phyloP scores from a whole-genome alignment of 92 coral and sea anemone species.

The Chrysogorgia sp. region DNA sequence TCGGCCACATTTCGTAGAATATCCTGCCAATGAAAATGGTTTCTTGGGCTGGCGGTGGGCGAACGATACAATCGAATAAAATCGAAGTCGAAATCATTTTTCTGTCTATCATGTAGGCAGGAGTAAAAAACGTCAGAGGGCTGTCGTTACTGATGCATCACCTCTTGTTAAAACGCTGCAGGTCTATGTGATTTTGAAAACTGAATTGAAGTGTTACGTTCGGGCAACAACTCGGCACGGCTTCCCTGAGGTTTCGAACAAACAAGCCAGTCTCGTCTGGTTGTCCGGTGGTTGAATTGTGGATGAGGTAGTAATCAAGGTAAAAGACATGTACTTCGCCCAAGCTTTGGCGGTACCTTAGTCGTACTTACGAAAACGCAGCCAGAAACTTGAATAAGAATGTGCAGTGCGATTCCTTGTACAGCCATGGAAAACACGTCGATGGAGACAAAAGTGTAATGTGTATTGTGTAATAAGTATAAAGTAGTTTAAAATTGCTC shows the following conservation, averaged over 20 bases:
- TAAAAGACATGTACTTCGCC: no score
- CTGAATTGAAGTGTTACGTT: not conserved
- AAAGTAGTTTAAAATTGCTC: no score
- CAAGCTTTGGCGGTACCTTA: no score
- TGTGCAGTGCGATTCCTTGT: no score
- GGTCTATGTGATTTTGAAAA: not conserved
- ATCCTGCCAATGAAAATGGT: slow-evolving; percentile 25
- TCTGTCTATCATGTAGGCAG: not conserved
- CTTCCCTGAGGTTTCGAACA: not conserved
- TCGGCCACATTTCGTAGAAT: slow-evolving; percentile 24
- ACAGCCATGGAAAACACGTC: no score
- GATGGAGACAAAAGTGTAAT: no score
- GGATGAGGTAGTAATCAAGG: not conserved
- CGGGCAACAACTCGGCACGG: not conserved
- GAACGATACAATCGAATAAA: slow-evolving; percentile 14
- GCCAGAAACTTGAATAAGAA: no score
- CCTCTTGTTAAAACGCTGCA: no score
- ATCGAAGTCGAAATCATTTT: slow-evolving; percentile 4
- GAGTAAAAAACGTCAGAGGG: no score
- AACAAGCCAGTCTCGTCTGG: not conserved
- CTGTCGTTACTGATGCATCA: no score
- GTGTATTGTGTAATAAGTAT: no score
- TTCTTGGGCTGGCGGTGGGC: slow-evolving; percentile 3
- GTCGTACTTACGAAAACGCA: no score
- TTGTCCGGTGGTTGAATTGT: not conserved